A percentile compares a stretch with the other conserved stretches of the same genome.
These are phyloP conservation scores for Tachina lurida DNA, from an alignment of 2,888 invertebrate species.

Conservation along the genomic window DNA sequence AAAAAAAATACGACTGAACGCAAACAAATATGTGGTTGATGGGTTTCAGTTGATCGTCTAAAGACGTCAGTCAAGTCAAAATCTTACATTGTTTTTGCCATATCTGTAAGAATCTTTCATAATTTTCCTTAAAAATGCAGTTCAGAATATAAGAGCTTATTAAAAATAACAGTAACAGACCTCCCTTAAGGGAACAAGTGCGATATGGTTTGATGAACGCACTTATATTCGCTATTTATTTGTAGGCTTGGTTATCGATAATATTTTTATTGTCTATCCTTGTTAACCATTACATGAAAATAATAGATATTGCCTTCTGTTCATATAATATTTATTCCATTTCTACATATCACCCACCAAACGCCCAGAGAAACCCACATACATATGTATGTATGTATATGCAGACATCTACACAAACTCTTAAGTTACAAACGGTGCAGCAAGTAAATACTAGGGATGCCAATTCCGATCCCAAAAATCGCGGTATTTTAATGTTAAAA, in stretches of 20 bases:
- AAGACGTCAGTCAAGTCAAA: too few species aligned
- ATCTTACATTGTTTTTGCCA: too few species aligned
- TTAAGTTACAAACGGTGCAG: neutral
- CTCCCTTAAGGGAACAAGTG: neutral
- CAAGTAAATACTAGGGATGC: neutral
- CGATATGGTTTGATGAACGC: neutral
- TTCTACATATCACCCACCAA: neutral
- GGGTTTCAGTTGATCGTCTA: too few species aligned
- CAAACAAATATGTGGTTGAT: too few species aligned
- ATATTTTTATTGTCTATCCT: conserved; percentile 38
- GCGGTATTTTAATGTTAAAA: too few species aligned
- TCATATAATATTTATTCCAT: conserved; percentile 3
- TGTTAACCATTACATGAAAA: conserved; percentile 41
- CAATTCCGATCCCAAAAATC: too few species aligned
- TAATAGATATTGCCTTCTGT: conserved; percentile 34
- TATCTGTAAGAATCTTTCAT: too few species aligned
- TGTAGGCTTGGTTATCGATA: conserved; percentile 1
- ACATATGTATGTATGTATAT: neutral
- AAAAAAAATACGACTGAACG: too few species aligned
- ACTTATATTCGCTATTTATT: neutral
- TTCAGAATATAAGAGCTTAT: too few species aligned
- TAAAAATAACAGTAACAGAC: too few species aligned
- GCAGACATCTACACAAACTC: neutral
- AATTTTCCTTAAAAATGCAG: too few species aligned
- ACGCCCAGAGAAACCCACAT: neutral